These are phyloP conservation scores for Datnioides undecimradiatus DNA, from an alignment of 2,113 vertebrate species.

Conservation along the genomic window DNA sequence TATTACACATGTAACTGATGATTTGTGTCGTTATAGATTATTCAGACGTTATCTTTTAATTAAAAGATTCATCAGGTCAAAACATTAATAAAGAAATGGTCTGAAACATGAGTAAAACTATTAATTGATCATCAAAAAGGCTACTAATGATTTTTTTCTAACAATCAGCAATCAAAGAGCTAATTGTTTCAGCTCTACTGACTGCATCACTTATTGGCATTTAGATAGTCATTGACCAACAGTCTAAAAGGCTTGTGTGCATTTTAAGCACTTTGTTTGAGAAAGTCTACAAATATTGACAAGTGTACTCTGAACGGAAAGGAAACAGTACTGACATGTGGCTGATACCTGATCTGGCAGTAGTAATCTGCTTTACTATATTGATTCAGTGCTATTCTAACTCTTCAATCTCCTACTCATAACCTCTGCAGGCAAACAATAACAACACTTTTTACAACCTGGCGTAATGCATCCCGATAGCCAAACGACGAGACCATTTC, in stretches of 20 bases:
- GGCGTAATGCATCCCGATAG: slow-evolving; percentile 14
- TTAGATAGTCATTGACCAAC: no score
- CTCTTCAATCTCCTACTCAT: not conserved
- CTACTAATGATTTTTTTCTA: not conserved
- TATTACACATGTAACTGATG: not conserved
- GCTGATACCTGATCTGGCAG: not conserved
- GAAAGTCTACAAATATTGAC: not conserved
- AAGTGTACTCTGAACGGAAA: no score
- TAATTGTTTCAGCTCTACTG: not conserved
- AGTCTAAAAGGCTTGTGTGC: not conserved
- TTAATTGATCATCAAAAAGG: not conserved
- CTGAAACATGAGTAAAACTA: not conserved
- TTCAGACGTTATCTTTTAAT: not conserved
- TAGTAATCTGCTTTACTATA: not conserved
- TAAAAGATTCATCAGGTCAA: not conserved
- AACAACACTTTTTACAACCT: not conserved
- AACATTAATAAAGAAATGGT: not conserved
- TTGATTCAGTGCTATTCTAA: not conserved
- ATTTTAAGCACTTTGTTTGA: not conserved
- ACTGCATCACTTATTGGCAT: not conserved
- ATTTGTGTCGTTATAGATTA: not conserved
- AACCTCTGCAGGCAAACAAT: not conserved
- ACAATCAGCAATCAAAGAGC: not conserved
- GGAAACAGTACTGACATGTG: not conserved
- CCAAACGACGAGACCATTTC: not conserved